Conservation (phyloP, 2,113 vertebrate genomes). For the Marmota flaviventris region DNA sequence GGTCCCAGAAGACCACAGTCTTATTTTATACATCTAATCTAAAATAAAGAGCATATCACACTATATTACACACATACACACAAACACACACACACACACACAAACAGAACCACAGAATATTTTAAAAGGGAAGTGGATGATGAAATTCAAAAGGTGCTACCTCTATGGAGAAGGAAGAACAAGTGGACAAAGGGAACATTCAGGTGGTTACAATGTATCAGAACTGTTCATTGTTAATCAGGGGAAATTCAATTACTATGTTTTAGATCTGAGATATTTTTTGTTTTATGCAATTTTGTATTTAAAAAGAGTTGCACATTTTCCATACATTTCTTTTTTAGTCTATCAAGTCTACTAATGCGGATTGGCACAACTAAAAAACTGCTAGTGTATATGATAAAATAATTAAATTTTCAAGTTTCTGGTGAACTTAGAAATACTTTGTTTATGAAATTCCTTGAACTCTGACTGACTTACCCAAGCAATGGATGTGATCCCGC, state of each 20-base stretch:
- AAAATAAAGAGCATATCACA: neutral
- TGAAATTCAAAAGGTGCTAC: neutral
- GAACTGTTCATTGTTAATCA: neutral
- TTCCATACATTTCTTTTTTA: neutral
- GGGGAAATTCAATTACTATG: neutral
- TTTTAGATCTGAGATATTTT: neutral
- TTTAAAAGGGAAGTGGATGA: neutral
- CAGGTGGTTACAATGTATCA: accelerated
- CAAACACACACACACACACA: neutral
- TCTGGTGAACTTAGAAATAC: neutral
- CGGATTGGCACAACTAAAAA: neutral
- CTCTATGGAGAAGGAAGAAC: neutral
- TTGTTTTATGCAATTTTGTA: neutral
- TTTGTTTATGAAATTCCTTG: neutral
- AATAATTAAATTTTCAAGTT: neutral
- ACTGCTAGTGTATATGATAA: neutral
- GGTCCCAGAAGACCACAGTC: neutral
- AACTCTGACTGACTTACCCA: conserved; percentile 88
- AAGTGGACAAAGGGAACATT: neutral
- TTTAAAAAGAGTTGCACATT: neutral
- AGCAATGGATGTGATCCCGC: conserved; percentile 94
- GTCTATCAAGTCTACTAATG: neutral
- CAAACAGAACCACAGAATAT: neutral
- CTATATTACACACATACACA: neutral
- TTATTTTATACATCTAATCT: neutral